Evolutionary conservation across 2,113 vertebrate genomes (phyloP).

Genomic region (Pholis gunnellus): DNA sequence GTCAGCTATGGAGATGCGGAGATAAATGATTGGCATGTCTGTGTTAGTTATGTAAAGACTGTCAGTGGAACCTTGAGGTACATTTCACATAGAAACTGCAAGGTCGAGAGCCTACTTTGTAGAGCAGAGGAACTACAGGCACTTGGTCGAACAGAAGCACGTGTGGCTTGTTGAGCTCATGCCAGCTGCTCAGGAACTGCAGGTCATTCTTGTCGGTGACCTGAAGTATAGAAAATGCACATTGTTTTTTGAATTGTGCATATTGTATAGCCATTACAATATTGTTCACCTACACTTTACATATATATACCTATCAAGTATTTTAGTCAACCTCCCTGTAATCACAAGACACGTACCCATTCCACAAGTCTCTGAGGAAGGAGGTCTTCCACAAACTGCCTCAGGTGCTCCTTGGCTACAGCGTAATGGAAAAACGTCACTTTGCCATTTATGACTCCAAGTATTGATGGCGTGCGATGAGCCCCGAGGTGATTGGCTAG

Average conservation of each 20-base stretch:
- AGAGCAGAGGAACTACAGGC: constrained; percentile 87
- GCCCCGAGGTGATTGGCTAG: constrained; percentile 95
- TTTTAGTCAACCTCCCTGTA: neutral
- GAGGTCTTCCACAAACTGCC: constrained; percentile 94
- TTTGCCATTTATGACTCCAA: constrained; percentile 92
- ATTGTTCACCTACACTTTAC: neutral
- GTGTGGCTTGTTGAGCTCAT: constrained; percentile 93
- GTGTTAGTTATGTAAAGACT: neutral
- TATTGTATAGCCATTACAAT: neutral
- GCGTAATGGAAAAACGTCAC: constrained; percentile 95
- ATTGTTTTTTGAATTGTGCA: neutral
- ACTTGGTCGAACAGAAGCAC: constrained; percentile 95
- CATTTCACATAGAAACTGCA: neutral
- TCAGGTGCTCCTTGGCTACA: constrained; percentile 90
- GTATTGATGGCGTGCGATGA: constrained; percentile 93
- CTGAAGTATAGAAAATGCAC: constrained; percentile 73
- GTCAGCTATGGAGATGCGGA: constrained; percentile 83
- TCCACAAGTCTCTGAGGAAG: constrained; percentile 94
- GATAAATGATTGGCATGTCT: neutral
- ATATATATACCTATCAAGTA: neutral
- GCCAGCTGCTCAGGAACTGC: constrained; percentile 92
- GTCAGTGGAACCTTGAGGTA: neutral
- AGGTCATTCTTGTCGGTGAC: constrained; percentile 93
- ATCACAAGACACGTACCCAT: constrained; percentile 81
- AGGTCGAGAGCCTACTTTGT: constrained; percentile 84